phyloP scores from a whole-genome alignment of 1,140 invertebrate genomes.

The Galendromus occidentalis region DNA sequence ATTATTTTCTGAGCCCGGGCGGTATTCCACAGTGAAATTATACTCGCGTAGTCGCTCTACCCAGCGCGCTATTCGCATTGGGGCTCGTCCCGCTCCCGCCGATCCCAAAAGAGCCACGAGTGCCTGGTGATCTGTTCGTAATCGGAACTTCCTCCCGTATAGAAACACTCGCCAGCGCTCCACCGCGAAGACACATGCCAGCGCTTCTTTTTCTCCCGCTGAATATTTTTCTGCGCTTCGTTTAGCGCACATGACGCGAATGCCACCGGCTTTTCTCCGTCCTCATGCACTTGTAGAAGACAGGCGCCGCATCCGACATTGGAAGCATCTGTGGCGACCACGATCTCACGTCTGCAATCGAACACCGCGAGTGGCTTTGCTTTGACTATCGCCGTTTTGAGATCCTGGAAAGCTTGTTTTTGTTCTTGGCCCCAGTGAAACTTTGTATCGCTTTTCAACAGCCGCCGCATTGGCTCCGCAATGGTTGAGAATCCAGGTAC shows the following conservation, averaged over 20 bases:
- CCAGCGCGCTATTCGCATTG: neutral
- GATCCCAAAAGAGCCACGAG: neutral
- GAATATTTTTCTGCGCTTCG: neutral
- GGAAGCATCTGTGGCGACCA: neutral
- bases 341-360: neutral
- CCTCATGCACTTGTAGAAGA: neutral
- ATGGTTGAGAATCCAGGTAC: neutral
- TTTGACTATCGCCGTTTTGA: neutral
- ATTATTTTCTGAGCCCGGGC: neutral
- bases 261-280: neutral
- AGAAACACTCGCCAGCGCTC: neutral
- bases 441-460: neutral
- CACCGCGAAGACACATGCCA: neutral
- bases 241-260: neutral
- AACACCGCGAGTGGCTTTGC: neutral
- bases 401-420: neutral
- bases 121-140: neutral
- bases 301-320: neutral
- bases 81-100: neutral
- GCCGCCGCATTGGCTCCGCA: neutral
- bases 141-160: neutral
- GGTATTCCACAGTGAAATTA: neutral
- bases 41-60: neutral
- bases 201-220: neutral
- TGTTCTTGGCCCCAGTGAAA: neutral